Evolutionary conservation across 2,113 vertebrate species (phyloP), one percentile per base, ranked within the genome.

Genomic region (Scortum barcoo): DNA sequence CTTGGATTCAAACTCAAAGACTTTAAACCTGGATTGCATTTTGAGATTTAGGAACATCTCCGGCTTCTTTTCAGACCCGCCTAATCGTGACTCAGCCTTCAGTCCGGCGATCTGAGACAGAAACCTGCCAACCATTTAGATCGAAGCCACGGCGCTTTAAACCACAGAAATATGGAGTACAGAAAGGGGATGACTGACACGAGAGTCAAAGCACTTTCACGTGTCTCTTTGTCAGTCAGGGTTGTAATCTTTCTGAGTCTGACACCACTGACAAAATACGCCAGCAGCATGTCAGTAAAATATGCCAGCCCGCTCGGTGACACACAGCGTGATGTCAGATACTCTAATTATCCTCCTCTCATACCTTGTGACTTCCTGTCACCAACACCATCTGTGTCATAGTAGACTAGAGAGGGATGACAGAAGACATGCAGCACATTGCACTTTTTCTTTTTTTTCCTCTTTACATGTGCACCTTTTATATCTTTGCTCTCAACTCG

Each of bases 241-340:
- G 26, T 13, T 58, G 24, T 36, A 33, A 40, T 62, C 3, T 8
- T 24, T 63, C 46, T 7, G 57, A 7, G 17, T 81, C 40, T 80
- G 69, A 68, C 76, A 82, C 42, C 40, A 12, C 65, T 67, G 82
- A 76, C 51, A 86, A 81, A 72, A 76, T 44, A 80, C 56, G 67
- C 67, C 82, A 56, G 60, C 20, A 63, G 19, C 26, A 60, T 53
- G 72, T 68, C 72, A 62, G 66, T 44, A 26, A 77, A 69, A 80
- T n/a, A n/a, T 56, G 56, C 61, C 53, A 12, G 16, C 42, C 10
- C 17, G 22, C n/a, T 30, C 33, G 53, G 46, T 38, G 75, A 68
- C 63, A 72, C 50, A 17, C 63, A 74, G 63, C 20, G 1, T 24
- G 54, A 38, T 73, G 67, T 60, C 72, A 74, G 58, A 84, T 62